Evolutionary conservation across 2,888 invertebrate genomes (phyloP).

Genomic region (Coenonympha glycerion): DNA sequence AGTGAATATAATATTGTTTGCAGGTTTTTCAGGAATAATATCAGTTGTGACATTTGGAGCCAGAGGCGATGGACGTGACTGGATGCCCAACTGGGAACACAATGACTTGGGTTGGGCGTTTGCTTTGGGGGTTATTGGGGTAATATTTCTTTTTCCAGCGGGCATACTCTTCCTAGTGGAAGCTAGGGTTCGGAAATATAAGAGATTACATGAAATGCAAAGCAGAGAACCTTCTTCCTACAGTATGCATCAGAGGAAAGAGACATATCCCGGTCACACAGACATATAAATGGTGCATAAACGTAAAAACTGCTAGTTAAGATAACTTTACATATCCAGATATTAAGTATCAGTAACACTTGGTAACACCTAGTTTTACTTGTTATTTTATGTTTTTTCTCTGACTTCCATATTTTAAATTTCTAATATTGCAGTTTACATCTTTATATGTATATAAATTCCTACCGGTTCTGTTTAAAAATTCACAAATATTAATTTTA

Average conservation of each 20-base stretch:
- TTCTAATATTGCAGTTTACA: no score
- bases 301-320: no score
- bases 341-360: no score
- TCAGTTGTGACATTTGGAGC: conserved; percentile 92
- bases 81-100: conserved; percentile 98
- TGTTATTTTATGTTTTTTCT: no score
- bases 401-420: no score
- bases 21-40: conserved; percentile 87
- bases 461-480: no score
- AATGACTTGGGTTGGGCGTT: conserved; percentile 97
- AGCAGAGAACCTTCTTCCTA: conserved; percentile 80
- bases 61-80: conserved; percentile 91
- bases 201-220: conserved; percentile 81
- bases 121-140: conserved; percentile 88
- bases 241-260: conserved; percentile 80
- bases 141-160: conserved; percentile 82
- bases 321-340: no score
- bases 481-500: no score
- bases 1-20: conserved; percentile 8
- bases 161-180: conserved; percentile 89
- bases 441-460: no score
- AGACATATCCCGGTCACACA: conserved; percentile 77
- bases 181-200: conserved; percentile 85
- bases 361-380: no score
- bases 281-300: conserved; percentile 83